Conservation (phyloP, 92 coral and sea anemone species). For the Scolanthus callimorphus region DNA sequence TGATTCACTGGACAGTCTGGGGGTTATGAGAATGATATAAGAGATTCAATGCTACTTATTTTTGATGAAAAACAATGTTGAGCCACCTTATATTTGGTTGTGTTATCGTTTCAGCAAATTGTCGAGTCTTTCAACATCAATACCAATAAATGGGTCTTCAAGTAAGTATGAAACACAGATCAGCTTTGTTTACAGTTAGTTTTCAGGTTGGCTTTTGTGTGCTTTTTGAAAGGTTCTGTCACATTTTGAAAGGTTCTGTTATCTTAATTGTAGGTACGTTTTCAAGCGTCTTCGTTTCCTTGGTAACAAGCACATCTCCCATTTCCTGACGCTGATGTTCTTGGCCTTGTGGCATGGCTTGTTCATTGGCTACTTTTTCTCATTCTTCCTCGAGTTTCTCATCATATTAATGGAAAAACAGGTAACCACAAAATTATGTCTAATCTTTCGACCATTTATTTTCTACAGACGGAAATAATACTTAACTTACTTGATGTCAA, state of each 20-base stretch:
- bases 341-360: slow-evolving; percentile 95
- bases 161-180: too few species aligned
- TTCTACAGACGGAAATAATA: too few species aligned
- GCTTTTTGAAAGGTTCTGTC: too few species aligned
- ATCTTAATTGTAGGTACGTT: slow-evolving; percentile 53
- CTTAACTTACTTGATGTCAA: too few species aligned
- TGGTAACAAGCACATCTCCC: slow-evolving; percentile 91
- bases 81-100: too few species aligned
- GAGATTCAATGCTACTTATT: too few species aligned
- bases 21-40: too few species aligned
- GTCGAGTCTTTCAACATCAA: slow-evolving; percentile 91
- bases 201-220: too few species aligned
- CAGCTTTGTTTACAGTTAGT: too few species aligned
- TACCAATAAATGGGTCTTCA: slow-evolving; percentile 96
- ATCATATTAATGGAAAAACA: slow-evolving; percentile 80
- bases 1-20: too few species aligned
- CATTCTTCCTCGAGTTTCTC: slow-evolving; percentile 69
- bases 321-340: slow-evolving; percentile 77
- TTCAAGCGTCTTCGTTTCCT: slow-evolving; percentile 96
- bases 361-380: slow-evolving; percentile 69
- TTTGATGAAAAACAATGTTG: too few species aligned
- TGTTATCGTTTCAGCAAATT: slow-evolving; percentile 63
- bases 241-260: not conserved
- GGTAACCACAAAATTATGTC: slow-evolving; percentile 26
- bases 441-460: too few species aligned